Percentiles rank a stretch among this genome's conserved stretches.
These are phyloP conservation scores for Orthosia gothica DNA, from an alignment of 2,888 invertebrate genomes.

Conservation along the genomic window DNA sequence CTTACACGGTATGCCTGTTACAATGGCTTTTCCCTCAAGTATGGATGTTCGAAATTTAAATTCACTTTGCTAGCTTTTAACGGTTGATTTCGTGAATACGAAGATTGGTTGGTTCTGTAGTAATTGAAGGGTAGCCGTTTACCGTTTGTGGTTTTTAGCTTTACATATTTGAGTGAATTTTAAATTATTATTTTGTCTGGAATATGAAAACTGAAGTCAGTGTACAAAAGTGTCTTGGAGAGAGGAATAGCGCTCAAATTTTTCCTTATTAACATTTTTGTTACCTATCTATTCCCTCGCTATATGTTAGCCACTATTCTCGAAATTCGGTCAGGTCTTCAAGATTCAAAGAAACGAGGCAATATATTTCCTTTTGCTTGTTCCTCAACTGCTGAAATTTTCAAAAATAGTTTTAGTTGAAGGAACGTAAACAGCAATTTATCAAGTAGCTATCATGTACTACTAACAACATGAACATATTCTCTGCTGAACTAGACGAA, in stretches of 20 bases:
- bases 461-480: neutral
- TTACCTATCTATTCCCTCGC: too few relatives aligned
- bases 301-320: too few relatives aligned
- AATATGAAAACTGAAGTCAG: too few relatives aligned
- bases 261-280: too few relatives aligned
- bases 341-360: too few relatives aligned
- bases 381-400: too few relatives aligned
- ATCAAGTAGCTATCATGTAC: neutral
- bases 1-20: conserved; percentile 57
- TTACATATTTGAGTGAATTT: conserved; percentile 11
- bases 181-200: neutral
- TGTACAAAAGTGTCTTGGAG: neutral
- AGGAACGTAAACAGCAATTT: neutral
- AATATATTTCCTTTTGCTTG: too few relatives aligned
- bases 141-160: neutral
- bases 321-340: too few relatives aligned
- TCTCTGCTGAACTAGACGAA: neutral
- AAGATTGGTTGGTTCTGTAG: conserved; percentile 43
- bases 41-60: conserved; percentile 61
- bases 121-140: conserved; percentile 43
- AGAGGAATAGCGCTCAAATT: too few relatives aligned
- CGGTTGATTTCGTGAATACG: conserved; percentile 48
- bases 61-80: conserved; percentile 58
- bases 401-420: too few relatives aligned
- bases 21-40: conserved; percentile 63